Conservation (phyloP, 1,140 invertebrate species). For the Atta cephalotes region DNA sequence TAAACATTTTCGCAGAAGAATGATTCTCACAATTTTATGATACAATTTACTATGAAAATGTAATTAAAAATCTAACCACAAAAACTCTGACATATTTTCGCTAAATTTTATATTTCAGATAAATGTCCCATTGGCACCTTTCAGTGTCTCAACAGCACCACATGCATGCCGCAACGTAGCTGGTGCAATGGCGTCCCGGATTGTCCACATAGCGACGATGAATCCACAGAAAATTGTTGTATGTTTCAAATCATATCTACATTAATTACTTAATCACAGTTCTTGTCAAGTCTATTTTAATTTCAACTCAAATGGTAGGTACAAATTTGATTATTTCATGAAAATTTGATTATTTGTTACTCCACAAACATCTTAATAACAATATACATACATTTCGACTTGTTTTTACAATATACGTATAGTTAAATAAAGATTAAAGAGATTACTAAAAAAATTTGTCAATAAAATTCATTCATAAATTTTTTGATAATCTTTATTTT, state of each 20-base stretch:
- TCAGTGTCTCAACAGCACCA: constrained; percentile 89
- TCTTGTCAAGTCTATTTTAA: background rate
- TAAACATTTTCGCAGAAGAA: constrained; percentile 16
- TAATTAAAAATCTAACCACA: background rate
- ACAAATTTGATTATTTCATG: background rate
- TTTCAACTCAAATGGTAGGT: background rate
- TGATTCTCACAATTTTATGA: constrained; percentile 29
- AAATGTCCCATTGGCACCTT: constrained; percentile 89
- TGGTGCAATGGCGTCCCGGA: constrained; percentile 89
- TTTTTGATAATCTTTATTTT: no score
- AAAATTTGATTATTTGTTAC: background rate
- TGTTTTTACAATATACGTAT: no score
- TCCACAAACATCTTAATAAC: background rate
- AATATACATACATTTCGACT: no score
- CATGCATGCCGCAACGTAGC: constrained; percentile 89
- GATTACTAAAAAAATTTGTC: no score
- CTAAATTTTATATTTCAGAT: constrained; percentile 70
- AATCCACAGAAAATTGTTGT: constrained; percentile 84
- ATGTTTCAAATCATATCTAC: constrained; percentile 58
- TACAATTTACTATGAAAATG: constrained; percentile 5
- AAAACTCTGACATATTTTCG: background rate
- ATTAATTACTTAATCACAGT: constrained; percentile 1
- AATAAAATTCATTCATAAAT: no score
- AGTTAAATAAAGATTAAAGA: no score
- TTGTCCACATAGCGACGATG: constrained; percentile 90